Conservation (phyloP, 2,113 vertebrate genomes). For the Microcebus ravelobensis region DNA sequence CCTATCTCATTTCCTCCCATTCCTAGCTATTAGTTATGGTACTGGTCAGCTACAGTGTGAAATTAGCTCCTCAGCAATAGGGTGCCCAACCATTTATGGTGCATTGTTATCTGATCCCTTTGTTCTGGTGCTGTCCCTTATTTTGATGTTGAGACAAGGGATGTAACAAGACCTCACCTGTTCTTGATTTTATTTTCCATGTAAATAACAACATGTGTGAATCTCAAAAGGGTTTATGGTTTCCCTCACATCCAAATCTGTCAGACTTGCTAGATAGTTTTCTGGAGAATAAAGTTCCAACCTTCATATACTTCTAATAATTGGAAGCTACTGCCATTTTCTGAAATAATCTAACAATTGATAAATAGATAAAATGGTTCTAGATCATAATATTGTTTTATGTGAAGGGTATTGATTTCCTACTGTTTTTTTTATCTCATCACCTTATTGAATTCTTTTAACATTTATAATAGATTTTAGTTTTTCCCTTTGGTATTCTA, state of each 20-base stretch:
- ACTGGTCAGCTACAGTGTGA: not conserved
- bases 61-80: not conserved
- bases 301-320: not conserved
- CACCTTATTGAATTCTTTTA: not conserved
- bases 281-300: not conserved
- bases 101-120: not conserved
- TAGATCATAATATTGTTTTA: not conserved
- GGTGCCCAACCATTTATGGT: fast-evolving
- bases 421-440: not conserved
- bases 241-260: not conserved
- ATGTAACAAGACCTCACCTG: not conserved
- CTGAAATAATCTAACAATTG: not conserved
- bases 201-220: not conserved
- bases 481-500: not conserved
- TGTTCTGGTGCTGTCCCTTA: not conserved
- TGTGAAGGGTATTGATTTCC: not conserved
- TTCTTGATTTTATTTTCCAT: not conserved
- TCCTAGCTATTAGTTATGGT: not conserved
- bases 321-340: not conserved
- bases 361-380: not conserved
- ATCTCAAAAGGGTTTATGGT: not conserved
- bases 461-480: not conserved
- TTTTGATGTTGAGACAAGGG: not conserved
- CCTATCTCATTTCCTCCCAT: not conserved
- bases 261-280: not conserved